A percentile compares a stretch with the other conserved stretches of the same genome.
Evolutionary conservation across 1,140 invertebrate genomes (phyloP).

Genomic region (Diplogasteroides magnus): DNA sequence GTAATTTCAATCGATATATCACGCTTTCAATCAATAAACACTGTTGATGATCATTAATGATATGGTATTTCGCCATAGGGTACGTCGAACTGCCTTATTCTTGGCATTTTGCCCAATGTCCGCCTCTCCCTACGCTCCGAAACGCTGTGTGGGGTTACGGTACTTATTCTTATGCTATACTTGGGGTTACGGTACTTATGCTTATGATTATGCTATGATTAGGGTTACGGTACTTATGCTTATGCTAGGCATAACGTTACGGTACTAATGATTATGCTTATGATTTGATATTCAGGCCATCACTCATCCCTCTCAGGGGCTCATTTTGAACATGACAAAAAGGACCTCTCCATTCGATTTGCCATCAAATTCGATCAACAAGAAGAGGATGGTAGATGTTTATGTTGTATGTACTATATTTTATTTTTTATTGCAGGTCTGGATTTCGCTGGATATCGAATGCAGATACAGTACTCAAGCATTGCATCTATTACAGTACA

Average conservation of each 20-base stretch:
- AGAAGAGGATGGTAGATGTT: not conserved
- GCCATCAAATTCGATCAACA: conserved; percentile 9
- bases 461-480: conserved; percentile 1
- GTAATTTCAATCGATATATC: no score
- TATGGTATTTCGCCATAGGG: no score
- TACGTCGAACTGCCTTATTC: no score
- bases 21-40: no score
- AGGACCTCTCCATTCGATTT: conserved; percentile 20
- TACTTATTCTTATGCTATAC: no score
- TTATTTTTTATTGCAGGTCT: conserved; percentile 4
- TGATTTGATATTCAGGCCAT: conserved; percentile 12
- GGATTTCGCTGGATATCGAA: conserved; percentile 2
- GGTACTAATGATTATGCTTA: conserved; percentile 5
- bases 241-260: conserved; percentile 9
- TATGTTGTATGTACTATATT: not conserved
- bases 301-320: conserved; percentile 27
- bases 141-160: not conserved
- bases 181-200: no score
- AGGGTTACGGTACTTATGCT: no score
- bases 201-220: not conserved
- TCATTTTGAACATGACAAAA: conserved; percentile 33
- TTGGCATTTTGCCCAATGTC: no score
- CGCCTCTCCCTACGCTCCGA: no score
- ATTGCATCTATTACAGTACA: not conserved
- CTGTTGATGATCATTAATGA: not conserved